Base-by-base conservation (phyloP, 1,140 invertebrate species). In the Drosophila saltans region DNA sequence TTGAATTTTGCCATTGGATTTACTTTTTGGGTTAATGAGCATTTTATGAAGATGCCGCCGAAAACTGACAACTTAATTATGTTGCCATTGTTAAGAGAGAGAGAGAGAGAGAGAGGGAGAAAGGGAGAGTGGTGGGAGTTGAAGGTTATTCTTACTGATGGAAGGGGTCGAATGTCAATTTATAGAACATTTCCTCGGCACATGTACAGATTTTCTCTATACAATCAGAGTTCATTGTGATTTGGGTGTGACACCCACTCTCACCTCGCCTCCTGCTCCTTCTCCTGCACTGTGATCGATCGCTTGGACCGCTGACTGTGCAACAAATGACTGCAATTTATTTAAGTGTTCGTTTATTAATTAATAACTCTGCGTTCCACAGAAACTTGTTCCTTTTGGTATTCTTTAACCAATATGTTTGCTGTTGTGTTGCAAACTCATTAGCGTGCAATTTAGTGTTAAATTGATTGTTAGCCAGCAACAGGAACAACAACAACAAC, bases 31-130 rank as follows among this genome's bases (percentile, higher is more conserved):
- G 39, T 36, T 62, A 62, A 62, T 62, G 60, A 62, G 41, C 39
- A 62, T 62, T 62, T 62, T 62, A 62, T 62, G 40, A 59, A 59
- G 57, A 59, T 59, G 57, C 66, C 74, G 26, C 66, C 73, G 58
- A 48, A 48, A 56, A 66, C 67, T 88, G 75, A 86, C 85, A 83
- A 83, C 83, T 88, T 88, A 88, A 88, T 88, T 88, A 88, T 83
- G 83, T 83, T 89, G 83, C 88, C 83, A 83, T 73, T 65, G 57
- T 59, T 59, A 59, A 21, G 7, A 36, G 48, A 1, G 16, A 24
- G 45, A 21, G 45, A 4, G 16, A 21, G 7, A 36, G 48, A 1
- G 16, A 24, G 45, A 21, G 45, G 8, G 16, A 1, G 30, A 9
- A 24, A 26, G 24, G 1, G 21, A 48, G 16, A 21, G 45, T 45